phyloP scores from a whole-genome alignment of 2,888 invertebrate species.

The Torymus tubicola region DNA sequence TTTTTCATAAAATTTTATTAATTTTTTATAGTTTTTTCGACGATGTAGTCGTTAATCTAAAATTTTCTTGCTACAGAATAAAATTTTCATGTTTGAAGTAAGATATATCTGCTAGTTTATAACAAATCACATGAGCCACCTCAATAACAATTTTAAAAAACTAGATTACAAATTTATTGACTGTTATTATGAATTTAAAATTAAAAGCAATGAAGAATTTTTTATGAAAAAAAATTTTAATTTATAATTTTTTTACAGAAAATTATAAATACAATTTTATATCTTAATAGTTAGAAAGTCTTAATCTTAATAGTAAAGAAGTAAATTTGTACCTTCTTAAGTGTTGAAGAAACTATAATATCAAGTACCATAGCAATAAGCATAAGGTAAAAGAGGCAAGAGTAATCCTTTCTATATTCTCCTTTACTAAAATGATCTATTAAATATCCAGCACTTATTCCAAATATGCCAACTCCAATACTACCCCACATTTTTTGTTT shows the following conservation, averaged over 20 bases:
- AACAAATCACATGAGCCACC: no score
- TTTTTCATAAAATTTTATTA: no score
- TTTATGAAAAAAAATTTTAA: neutral
- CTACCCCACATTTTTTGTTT: slow-evolving; percentile 93
- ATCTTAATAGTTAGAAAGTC: slow-evolving; percentile 14
- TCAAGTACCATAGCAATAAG: slow-evolving; percentile 82
- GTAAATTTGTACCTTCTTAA: slow-evolving; percentile 76
- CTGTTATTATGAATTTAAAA: no score
- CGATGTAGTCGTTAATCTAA: no score
- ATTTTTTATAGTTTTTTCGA: no score
- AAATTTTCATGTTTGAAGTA: no score
- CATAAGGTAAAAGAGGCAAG: slow-evolving; percentile 88
- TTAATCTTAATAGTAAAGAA: no score
- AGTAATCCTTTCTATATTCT: slow-evolving; percentile 83
- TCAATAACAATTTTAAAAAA: no score
- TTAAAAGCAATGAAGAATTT: no score
- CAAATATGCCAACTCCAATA: slow-evolving; percentile 89
- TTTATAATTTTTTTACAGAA: neutral
- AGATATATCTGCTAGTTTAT: no score
- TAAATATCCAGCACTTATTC: slow-evolving; percentile 86
- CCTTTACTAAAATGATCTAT: slow-evolving; percentile 86
- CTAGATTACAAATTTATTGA: no score
- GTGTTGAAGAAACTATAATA: slow-evolving; percentile 81
- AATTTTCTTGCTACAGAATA: no score
- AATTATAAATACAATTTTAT: neutral